These are phyloP conservation scores for Crocuta crocuta DNA, from an alignment of 2,113 vertebrate species.

Conservation along the genomic window DNA sequence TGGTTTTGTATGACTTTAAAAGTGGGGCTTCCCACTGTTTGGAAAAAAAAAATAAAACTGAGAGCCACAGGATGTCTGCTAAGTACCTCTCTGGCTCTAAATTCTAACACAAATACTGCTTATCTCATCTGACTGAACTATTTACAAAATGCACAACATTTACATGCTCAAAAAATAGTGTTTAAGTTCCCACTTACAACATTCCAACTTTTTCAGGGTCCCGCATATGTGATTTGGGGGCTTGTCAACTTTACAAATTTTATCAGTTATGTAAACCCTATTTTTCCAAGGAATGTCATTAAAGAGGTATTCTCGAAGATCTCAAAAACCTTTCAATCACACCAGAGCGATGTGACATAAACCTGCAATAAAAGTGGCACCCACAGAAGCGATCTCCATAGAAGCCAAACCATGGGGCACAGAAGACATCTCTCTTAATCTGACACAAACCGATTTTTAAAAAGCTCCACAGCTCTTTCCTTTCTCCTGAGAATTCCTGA, in stretches of 20 bases:
- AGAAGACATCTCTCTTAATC: not conserved
- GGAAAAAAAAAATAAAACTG: not conserved
- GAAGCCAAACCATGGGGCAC: not conserved
- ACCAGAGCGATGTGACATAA: not conserved
- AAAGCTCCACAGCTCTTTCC: not conserved
- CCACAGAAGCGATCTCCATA: not conserved
- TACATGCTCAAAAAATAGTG: conserved; percentile 32
- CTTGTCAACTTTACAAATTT: not conserved
- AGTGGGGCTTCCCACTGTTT: not conserved
- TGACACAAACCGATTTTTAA: not conserved
- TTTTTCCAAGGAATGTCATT: conserved; percentile 9
- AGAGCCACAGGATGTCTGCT: not conserved
- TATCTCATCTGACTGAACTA: not conserved
- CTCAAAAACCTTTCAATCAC: not conserved
- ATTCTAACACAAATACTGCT: not conserved
- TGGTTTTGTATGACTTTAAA: not conserved
- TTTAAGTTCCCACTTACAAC: not conserved
- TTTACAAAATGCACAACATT: conserved; percentile 36
- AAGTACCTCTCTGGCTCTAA: not conserved
- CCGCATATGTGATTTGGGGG: not conserved
- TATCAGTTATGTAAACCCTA: not conserved
- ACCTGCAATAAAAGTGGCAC: not conserved
- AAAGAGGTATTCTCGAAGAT: not conserved
- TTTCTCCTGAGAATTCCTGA: not conserved
- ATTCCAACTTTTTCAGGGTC: not conserved